A percentile compares a stretch with the other conserved stretches of the same genome.
These are phyloP conservation scores for Manis javanica DNA, from an alignment of 2,797 vertebrate species.

Conservation along the genomic window DNA sequence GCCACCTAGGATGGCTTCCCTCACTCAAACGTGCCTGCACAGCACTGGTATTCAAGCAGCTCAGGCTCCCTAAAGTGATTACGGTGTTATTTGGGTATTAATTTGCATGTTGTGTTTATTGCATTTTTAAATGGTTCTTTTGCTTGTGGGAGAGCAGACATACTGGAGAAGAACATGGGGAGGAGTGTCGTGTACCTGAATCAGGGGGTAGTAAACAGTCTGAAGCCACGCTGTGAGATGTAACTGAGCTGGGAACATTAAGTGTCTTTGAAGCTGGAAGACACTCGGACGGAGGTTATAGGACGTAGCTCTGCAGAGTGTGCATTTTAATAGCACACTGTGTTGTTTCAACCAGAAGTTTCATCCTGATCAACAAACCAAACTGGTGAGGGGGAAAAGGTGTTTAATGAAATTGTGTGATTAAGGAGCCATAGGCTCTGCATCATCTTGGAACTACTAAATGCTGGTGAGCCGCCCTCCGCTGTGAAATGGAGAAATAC, in stretches of 20 bases:
- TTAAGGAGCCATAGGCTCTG: neutral
- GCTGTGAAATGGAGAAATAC: rapidly evolving
- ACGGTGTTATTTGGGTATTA: neutral
- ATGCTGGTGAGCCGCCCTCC: rapidly evolving
- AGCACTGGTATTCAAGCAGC: neutral
- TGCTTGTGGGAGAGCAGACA: neutral
- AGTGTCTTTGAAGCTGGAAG: neutral
- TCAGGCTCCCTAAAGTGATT: neutral
- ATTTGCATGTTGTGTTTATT: neutral
- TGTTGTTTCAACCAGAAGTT: rapidly evolving
- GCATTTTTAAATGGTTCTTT: constrained; percentile 20
- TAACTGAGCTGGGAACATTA: neutral
- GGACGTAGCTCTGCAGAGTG: too few species aligned
- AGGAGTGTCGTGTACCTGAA: neutral
- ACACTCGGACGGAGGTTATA: rapidly evolving
- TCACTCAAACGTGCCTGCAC: neutral
- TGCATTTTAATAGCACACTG: too few species aligned
- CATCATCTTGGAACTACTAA: neutral
- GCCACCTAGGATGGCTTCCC: neutral
- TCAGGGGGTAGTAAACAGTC: neutral
- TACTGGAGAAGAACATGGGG: neutral
- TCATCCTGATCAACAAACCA: too few species aligned
- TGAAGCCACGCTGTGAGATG: neutral
- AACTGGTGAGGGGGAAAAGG: neutral
- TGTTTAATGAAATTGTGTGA: neutral